Evolutionary conservation across 1,140 invertebrate species (phyloP), one percentile per base, ranked within the genome.

Genomic region (Zaprionus gabonicus): DNA sequence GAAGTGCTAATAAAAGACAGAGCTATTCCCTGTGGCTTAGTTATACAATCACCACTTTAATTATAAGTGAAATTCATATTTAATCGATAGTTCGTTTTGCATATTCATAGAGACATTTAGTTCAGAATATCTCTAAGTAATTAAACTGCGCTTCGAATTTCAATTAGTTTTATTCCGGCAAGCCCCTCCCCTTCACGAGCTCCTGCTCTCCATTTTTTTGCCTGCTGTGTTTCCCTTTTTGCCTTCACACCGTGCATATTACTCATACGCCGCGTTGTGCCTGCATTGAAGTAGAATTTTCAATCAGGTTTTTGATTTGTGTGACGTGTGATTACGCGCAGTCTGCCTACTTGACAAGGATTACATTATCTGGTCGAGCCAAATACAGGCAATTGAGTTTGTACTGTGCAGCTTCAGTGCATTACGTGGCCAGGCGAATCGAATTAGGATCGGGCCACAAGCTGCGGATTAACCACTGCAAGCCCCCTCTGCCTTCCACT

Each of bases 11-110:
- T 10, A 20, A 23, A 49, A 49, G 17, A 12, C 17, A 23, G 28
- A 25, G 63, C 7, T 25, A n/a, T 38, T 46, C 41, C 41, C n/a
- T 9, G 41, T 17, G 41, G 41, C 9, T 46, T 46, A 46, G 41
- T 46, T 46, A 46, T 46, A n/a, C 41, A 46, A 46, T 46, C 7
- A n/a, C n/a, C n/a, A 46, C 15, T 31, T 4, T 12, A 53, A 36
- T 49, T 68, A 27, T 36, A 59, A 68, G 55, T 31, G 25, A 4
- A 31, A 77, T 71, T 82, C 70, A 82, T 73, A 80, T 60, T 64
- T 80, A 82, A 46, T 86, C 80, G 80, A 87, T 78, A 80, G 71
- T 86, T 71, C 65, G 78, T 64, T 80, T 87, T 75, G 80, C 63
- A 82, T 82, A 86, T 86, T 58, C 53, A 59, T 25, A 59, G 41